phyloP scores from a whole-genome alignment of 2,113 vertebrate species.

The Tachysurus vachellii region DNA sequence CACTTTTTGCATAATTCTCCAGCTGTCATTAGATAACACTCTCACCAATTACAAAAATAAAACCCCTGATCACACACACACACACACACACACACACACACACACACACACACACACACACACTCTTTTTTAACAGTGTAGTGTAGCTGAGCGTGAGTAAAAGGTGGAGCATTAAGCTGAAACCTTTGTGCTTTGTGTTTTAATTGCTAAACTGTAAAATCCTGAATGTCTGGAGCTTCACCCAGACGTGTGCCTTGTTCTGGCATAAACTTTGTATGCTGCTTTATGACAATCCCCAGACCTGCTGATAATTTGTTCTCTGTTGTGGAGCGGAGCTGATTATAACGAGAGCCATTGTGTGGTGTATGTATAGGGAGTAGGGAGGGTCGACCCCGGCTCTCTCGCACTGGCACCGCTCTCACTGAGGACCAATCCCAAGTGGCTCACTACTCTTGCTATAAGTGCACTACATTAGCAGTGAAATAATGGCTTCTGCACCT shows the following conservation, averaged over 20 bases:
- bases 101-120: neutral
- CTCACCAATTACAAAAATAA: neutral
- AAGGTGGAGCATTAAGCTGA: neutral
- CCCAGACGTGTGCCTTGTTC: slow-evolving; percentile 25
- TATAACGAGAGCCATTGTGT: slow-evolving; percentile 55
- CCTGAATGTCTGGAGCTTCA: slow-evolving; percentile 17
- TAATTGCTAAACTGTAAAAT: slow-evolving; percentile 36
- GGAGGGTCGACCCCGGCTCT: slow-evolving; percentile 5
- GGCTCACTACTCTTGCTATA: slow-evolving; percentile 28
- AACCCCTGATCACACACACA: neutral
- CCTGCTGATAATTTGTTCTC: slow-evolving; percentile 35
- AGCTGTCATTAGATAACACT: slow-evolving; percentile 25
- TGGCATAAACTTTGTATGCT: neutral
- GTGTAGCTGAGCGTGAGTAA: neutral
- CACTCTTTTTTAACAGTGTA: neutral
- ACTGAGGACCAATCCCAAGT: slow-evolving; percentile 5
- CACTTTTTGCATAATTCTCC: slow-evolving; percentile 42
- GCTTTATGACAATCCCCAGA: slow-evolving; percentile 39
- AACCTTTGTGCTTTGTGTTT: slow-evolving; percentile 16
- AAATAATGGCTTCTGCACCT: slow-evolving; percentile 25
- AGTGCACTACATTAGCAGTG: slow-evolving; percentile 21
- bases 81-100: neutral
- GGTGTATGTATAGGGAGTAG: slow-evolving; percentile 8
- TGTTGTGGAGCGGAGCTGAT: neutral
- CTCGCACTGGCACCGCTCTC: slow-evolving; percentile 33